phyloP scores from a whole-genome alignment of 2,888 invertebrate species.

The Melipona bicolor region DNA sequence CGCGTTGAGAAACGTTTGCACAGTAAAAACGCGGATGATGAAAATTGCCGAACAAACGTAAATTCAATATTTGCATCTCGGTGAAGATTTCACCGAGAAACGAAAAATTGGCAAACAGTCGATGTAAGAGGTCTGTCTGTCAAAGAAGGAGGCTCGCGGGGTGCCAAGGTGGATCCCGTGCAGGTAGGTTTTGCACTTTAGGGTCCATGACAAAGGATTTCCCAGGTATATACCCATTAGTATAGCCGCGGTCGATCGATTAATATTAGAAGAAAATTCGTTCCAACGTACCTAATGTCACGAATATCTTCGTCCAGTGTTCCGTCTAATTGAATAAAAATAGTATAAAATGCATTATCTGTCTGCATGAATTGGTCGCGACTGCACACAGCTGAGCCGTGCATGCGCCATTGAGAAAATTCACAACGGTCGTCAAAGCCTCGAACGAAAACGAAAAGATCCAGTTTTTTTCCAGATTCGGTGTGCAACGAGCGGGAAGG shows the following conservation, averaged over 20 bases:
- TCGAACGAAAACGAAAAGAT: slow-evolving; percentile 43
- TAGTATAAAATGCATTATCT: slow-evolving; percentile 76
- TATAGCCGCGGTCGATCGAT: slow-evolving; percentile 38
- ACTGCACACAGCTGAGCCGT: slow-evolving; percentile 81
- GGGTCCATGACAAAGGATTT: slow-evolving; percentile 73
- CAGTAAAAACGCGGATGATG: slow-evolving; percentile 1
- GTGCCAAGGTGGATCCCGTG: slow-evolving; percentile 75
- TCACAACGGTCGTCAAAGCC: slow-evolving; percentile 72
- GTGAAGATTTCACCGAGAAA: background rate
- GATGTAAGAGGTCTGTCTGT: slow-evolving; percentile 65
- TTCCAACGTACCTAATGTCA: slow-evolving; percentile 73
- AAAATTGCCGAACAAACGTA: background rate
- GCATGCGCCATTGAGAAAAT: slow-evolving; percentile 82
- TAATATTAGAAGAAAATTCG: slow-evolving; percentile 37
- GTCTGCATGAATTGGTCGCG: slow-evolving; percentile 70
- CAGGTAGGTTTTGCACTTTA: slow-evolving; percentile 68
- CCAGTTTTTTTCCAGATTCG: background rate
- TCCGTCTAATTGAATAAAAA: slow-evolving; percentile 74
- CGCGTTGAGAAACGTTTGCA: slow-evolving; percentile 23
- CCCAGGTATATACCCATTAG: slow-evolving; percentile 41
- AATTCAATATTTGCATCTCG: slow-evolving; percentile 15
- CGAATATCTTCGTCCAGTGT: slow-evolving; percentile 73
- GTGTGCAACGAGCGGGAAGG: slow-evolving; percentile 1
- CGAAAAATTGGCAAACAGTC: slow-evolving; percentile 31
- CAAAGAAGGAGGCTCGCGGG: slow-evolving; percentile 50